A percentile compares a stretch with the other conserved stretches of the same genome.
These are phyloP conservation scores for Magallana angulata DNA, from an alignment of 1,140 invertebrate species.

Conservation along the genomic window DNA sequence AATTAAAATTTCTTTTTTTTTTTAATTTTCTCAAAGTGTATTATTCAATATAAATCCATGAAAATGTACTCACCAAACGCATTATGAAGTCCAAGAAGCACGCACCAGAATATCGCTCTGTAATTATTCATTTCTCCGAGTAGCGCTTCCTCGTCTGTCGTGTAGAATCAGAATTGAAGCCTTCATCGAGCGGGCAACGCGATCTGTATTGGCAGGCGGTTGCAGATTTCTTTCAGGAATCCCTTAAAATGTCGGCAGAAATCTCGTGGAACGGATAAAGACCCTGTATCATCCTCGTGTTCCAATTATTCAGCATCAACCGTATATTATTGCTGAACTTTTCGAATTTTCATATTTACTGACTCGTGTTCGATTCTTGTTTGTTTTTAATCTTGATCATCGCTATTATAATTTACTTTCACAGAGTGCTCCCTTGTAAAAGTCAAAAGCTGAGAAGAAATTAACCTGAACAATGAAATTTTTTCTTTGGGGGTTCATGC, in stretches of 20 bases:
- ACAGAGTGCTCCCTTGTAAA: neutral
- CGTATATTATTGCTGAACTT: too few relatives aligned
- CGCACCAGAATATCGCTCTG: neutral
- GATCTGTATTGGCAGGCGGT: constrained; percentile 13
- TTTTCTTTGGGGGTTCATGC: too few relatives aligned
- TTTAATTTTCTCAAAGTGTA: too few relatives aligned
- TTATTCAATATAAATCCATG: too few relatives aligned
- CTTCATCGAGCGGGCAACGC: neutral
- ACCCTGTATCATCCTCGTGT: neutral
- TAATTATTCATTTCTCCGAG: neutral
- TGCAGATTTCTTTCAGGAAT: neutral
- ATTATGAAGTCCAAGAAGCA: neutral
- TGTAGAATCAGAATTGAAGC: neutral
- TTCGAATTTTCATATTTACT: neutral
- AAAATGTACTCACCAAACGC: neutral
- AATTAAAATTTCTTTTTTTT: too few relatives aligned
- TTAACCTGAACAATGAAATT: too few relatives aligned
- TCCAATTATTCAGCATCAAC: neutral
- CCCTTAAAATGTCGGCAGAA: constrained; percentile 17
- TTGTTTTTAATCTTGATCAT: neutral
- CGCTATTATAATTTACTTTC: neutral
- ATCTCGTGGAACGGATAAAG: neutral
- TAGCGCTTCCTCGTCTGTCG: neutral
- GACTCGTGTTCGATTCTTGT: neutral
- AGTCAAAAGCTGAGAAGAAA: too few relatives aligned